Base-by-base conservation (phyloP, 1,140 invertebrate genomes). In the Neuroterus valhalla region DNA sequence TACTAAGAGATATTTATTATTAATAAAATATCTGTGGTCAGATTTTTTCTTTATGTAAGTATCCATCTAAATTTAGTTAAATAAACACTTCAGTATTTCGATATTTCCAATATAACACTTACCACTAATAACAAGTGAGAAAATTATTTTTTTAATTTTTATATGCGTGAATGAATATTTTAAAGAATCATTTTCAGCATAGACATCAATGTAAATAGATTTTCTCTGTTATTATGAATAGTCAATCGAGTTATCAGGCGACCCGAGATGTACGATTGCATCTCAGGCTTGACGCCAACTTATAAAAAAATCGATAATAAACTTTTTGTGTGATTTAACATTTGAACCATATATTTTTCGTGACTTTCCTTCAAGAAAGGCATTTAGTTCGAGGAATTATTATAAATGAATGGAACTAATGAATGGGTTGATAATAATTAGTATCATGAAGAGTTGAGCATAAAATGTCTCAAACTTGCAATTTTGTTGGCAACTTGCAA, bases 221-320 rank as follows among this genome's bases (percentile, higher is more conserved):
- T 74, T 75, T 31, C 12, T 48, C 12, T 74, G 70, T 17, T 71
- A 77, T 80, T 78, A 77, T 82, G 83, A 85, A 83, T 80, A 82
- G 79, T 31, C 69, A 74, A 69, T 55, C 15, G 68, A 78, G 77
- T 82, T 85, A 86, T 86, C 85, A 43, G 44, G 68, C 82, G 85
- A 87, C 82, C 80, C 84, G 79, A 70, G 67, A 45, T 46, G 45
- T 38, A 42, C 43, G 81, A 86, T 84, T 85, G 74, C 81, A 75
- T 70, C 68, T 71, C 68, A 55, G 77, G 68, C 81, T 81, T 71
- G 73, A 79, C 75, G 71, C 77, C 80, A 79, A 86, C 83, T 38
- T 38, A 38, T 38, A 38, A 38, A 38, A 38, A 38, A 38, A 38
- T 81, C 74, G 66, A 67, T 66, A 79, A 86, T 85, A 80, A 86